These are phyloP conservation scores for Equus przewalskii DNA, from an alignment of 2,113 vertebrate species.

Conservation along the genomic window DNA sequence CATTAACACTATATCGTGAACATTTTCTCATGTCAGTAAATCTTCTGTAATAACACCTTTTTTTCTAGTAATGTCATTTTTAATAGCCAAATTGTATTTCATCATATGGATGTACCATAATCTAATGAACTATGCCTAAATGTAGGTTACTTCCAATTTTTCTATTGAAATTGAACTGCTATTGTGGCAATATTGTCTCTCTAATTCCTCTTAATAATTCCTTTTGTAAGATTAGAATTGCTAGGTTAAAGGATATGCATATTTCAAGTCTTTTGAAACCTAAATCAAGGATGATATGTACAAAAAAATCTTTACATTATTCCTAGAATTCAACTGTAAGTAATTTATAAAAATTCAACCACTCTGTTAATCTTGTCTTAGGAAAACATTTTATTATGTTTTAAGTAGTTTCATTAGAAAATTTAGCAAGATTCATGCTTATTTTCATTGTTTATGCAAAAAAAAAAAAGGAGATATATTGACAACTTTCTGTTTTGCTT, in stretches of 20 bases:
- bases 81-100: constrained; percentile 27
- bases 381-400: constrained; percentile 44
- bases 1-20: background rate
- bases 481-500: background rate
- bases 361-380: constrained; percentile 13
- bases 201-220: constrained; percentile 28
- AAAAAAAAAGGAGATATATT: background rate
- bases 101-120: background rate
- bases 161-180: constrained; percentile 37
- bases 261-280: background rate
- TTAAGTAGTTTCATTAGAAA: constrained; percentile 57
- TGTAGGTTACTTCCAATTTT: constrained; percentile 30
- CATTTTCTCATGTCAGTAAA: constrained; percentile 25
- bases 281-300: constrained; percentile 32
- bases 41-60: constrained; percentile 27
- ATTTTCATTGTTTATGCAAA: constrained; percentile 5
- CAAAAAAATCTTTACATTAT: background rate
- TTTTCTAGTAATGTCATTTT: constrained; percentile 3
- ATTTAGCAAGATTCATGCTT: background rate
- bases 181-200: background rate
- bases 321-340: background rate
- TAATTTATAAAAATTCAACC: constrained; percentile 17
- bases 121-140: constrained; percentile 41
- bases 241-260: background rate
- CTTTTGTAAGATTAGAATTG: constrained; percentile 43